phyloP scores from a whole-genome alignment of 2,888 invertebrate species.

The Zonitis immaculata region DNA sequence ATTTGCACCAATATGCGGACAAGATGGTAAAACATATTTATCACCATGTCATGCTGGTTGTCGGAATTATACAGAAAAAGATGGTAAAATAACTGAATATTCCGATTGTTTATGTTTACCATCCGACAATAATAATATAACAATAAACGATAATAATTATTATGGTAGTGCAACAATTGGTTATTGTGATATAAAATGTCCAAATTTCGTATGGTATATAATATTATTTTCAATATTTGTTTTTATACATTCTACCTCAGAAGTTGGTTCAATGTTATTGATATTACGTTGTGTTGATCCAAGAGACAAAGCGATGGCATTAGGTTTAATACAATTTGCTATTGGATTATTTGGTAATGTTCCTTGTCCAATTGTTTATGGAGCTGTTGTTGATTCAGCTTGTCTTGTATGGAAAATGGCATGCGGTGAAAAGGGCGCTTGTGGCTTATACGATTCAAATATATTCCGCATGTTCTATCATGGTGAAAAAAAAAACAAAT shows the following conservation, averaged over 20 bases:
- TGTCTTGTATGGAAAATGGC: slow-evolving; percentile 82
- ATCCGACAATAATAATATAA: slow-evolving; percentile 15
- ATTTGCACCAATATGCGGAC: slow-evolving; percentile 81
- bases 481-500: too few relatives aligned
- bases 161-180: slow-evolving; percentile 65
- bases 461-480: slow-evolving; percentile 80
- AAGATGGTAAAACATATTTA: slow-evolving; percentile 76
- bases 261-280: slow-evolving; percentile 85
- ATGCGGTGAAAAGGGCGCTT: slow-evolving; percentile 77
- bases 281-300: slow-evolving; percentile 89
- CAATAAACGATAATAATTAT: slow-evolving; percentile 10
- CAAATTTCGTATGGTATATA: slow-evolving; percentile 75
- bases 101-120: slow-evolving; percentile 53
- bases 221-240: slow-evolving; percentile 80
- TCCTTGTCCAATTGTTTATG: slow-evolving; percentile 92
- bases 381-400: slow-evolving; percentile 86
- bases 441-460: slow-evolving; percentile 82
- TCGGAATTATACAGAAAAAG: slow-evolving; percentile 55
- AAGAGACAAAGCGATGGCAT: slow-evolving; percentile 90
- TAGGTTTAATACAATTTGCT: slow-evolving; percentile 89
- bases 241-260: slow-evolving; percentile 88
- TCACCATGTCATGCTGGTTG: slow-evolving; percentile 91
- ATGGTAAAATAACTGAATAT: slow-evolving; percentile 56
- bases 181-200: slow-evolving; percentile 75
- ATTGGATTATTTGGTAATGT: slow-evolving; percentile 92